Evolutionary conservation across 2,888 invertebrate species (phyloP), one percentile per base, ranked within the genome.

Genomic region (Lepidochitona cinerea): DNA sequence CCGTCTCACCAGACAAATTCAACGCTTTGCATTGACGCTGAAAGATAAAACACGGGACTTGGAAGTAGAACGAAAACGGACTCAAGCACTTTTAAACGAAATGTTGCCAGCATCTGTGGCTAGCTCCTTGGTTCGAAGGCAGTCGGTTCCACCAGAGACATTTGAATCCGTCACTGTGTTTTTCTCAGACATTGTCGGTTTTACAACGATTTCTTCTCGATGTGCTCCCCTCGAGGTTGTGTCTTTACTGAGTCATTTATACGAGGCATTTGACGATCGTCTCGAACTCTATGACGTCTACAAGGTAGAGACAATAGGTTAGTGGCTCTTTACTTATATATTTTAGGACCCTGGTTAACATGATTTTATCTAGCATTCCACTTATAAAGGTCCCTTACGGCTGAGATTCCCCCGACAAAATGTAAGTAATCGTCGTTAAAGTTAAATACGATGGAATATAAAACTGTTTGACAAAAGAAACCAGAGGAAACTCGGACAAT

Each of bases 291-390:
- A 82, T 65, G 83, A 85, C 53, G 85, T 85, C 1, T 87, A 87
- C 71, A 85, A 85, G 68, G 84, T 85, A 7, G 86, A 85, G 79
- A 85, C 86, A 0, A 86, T 86, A 68, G 86, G 86, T 86, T 77
- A 70, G 81, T 64, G 18, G 3, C 23, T n/a, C n/a, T n/a, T n/a
- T n/a, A n/a, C n/a, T n/a, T n/a, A n/a, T n/a, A n/a, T n/a, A n/a
- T n/a, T n/a, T n/a, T n/a, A n/a, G n/a, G n/a, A n/a, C n/a, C n/a
- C n/a, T n/a, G n/a, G n/a, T n/a, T n/a, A n/a, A n/a, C n/a, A n/a
- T n/a, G n/a, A n/a, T n/a, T n/a, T n/a, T n/a, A n/a, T n/a, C n/a
- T n/a, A n/a, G n/a, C n/a, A n/a, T n/a, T n/a, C n/a, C n/a, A n/a
- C n/a, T n/a, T n/a, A n/a, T n/a, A n/a, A n/a, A n/a, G n/a, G n/a